Conservation (phyloP, 2,113 vertebrate genomes). For the Beaufortia kweichowensis region DNA sequence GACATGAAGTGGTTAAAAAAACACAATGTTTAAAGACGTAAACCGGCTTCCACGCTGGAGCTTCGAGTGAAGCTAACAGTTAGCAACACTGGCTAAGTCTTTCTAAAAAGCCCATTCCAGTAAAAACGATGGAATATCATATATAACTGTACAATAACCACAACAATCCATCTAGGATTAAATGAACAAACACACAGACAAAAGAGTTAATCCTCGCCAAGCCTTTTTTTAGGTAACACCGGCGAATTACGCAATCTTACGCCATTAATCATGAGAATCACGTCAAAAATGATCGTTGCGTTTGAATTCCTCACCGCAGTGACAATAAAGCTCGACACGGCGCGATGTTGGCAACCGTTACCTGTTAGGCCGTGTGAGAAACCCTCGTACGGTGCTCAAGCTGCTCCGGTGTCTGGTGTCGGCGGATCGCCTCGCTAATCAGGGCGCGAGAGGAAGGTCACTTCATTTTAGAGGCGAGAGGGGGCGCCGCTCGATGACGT, state of each 20-base stretch:
- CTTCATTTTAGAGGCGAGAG: slow-evolving; percentile 34
- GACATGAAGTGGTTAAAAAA: not conserved
- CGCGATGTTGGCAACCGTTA: not conserved
- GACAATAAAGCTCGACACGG: not conserved
- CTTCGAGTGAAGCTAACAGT: not conserved
- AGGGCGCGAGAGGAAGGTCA: slow-evolving; percentile 51
- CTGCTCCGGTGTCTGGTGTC: too few species aligned
- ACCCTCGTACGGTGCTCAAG: not conserved
- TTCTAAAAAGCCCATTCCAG: not conserved
- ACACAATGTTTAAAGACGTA: not conserved
- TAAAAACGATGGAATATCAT: not conserved
- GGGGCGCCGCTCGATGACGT: slow-evolving; percentile 32
- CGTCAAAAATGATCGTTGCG: not conserved
- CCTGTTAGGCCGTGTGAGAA: not conserved
- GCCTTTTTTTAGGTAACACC: not conserved
- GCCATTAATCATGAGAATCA: not conserved
- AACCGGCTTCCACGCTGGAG: slow-evolving; percentile 20
- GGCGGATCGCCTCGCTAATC: not conserved
- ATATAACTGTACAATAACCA: not conserved
- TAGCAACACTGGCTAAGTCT: slow-evolving; percentile 6
- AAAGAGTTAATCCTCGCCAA: too few species aligned
- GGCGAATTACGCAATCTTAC: slow-evolving; percentile 2
- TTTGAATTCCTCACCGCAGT: not conserved
- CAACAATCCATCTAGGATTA: not conserved
- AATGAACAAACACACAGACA: not conserved